A percentile compares a stretch with the other conserved stretches of the same genome.
Conservation (phyloP, 2,113 vertebrate species). For the Romanogobio albipinnatus region DNA sequence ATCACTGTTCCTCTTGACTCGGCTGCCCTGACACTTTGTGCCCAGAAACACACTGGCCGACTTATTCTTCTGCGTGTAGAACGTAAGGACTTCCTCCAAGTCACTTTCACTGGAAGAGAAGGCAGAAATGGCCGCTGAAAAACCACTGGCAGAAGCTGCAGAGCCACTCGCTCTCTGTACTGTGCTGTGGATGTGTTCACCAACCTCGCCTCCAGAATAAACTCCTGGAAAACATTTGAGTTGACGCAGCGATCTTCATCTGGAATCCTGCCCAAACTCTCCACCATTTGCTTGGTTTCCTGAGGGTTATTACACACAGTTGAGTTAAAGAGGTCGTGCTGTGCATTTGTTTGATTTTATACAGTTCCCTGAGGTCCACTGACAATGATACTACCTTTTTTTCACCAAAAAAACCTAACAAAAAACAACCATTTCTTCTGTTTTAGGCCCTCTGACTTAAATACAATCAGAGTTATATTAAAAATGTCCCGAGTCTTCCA, state of each 20-base stretch:
- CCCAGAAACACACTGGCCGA: conserved; percentile 90
- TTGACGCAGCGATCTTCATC: conserved; percentile 82
- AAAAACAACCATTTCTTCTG: neutral
- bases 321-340: neutral
- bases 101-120: conserved; percentile 84
- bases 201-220: conserved; percentile 89
- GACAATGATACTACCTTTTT: too few species aligned
- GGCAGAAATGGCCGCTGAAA: conserved; percentile 42
- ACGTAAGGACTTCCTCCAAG: conserved; percentile 93
- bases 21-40: conserved; percentile 73
- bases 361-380: neutral
- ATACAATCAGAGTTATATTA: too few species aligned
- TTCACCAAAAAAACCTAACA: too few species aligned
- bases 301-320: conserved; percentile 60
- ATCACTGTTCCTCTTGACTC: conserved; percentile 60
- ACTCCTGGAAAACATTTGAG: conserved; percentile 83
- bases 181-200: conserved; percentile 27
- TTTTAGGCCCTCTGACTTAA: neutral
- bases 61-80: conserved; percentile 93
- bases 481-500: too few species aligned
- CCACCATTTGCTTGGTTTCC: conserved; percentile 90
- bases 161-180: neutral
- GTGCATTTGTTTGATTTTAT: neutral
- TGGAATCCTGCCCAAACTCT: conserved; percentile 75
- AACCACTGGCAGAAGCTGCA: neutral